These are phyloP conservation scores for Oscheius sp. DNA, from an alignment of 2,888 invertebrate genomes.

Conservation along the genomic window DNA sequence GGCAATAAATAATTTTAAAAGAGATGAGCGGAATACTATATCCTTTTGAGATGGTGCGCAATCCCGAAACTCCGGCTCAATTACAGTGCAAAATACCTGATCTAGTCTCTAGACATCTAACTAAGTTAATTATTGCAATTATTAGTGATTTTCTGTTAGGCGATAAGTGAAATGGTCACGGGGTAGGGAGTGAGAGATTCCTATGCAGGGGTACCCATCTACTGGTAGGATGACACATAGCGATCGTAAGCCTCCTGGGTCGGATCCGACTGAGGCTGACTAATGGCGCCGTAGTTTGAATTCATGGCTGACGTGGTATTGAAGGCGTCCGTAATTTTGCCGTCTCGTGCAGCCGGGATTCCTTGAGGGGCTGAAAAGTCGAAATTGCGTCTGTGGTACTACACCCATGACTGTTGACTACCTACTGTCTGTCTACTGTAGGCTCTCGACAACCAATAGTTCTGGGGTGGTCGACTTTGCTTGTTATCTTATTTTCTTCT, in stretches of 20 bases:
- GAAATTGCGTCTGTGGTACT: background rate
- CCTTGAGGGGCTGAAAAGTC: slow-evolving; percentile 69
- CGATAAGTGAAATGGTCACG: slow-evolving; percentile 30
- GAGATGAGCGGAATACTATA: too few relatives aligned
- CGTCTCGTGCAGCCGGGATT: slow-evolving; percentile 65
- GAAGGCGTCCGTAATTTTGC: slow-evolving; percentile 70
- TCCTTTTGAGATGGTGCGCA: too few relatives aligned
- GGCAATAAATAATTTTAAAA: too few relatives aligned
- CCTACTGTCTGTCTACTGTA: too few relatives aligned
- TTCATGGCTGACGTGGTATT: slow-evolving; percentile 66
- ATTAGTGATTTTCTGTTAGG: background rate
- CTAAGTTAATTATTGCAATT: too few relatives aligned
- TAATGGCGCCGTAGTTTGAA: slow-evolving; percentile 70
- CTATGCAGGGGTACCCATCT: slow-evolving; percentile 6
- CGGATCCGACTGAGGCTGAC: slow-evolving; percentile 56
- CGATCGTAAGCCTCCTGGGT: slow-evolving; percentile 71
- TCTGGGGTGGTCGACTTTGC: too few relatives aligned
- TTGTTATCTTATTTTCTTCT: background rate
- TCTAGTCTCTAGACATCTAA: too few relatives aligned
- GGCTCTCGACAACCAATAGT: too few relatives aligned
- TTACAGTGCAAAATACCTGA: too few relatives aligned
- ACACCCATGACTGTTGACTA: too few relatives aligned
- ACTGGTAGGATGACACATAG: slow-evolving; percentile 64
- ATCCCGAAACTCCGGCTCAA: too few relatives aligned
- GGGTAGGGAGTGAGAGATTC: background rate